Evolutionary conservation across 2,888 invertebrate species (phyloP), one percentile per base, ranked within the genome.

Genomic region (Thera obeliscata): DNA sequence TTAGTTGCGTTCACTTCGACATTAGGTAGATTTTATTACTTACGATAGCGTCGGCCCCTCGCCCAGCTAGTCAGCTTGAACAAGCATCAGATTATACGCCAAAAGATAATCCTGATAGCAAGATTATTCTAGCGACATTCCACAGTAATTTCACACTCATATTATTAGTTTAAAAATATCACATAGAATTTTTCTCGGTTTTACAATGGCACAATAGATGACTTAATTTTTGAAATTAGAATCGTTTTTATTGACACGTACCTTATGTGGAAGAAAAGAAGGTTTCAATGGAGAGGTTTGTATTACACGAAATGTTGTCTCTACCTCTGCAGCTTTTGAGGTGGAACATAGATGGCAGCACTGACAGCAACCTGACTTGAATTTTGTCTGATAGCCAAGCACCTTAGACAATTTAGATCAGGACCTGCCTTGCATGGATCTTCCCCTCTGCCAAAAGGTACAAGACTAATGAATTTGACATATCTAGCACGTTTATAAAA

Each of bases 111-210:
- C 89, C 89, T 70, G 87, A 87, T 64, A 90, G 73, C 76, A 87
- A 78, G 80, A 90, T 87, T 81, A 91, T 89, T 78, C 83, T 86
- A 69, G 87, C 88, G 70, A 88, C 83, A 77, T 90, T 91, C 87
- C 87, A 92, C 87, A 90, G 70, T 71, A 91, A 90, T 90, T 92
- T 91, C 56, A 83, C 79, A 78, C 77, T 81, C 89, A 89, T 89
- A 79, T 79, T 88, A 73, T 79, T 88, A 72, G 68, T 61, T 41
- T 56, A 66, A 61, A 67, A 63, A 71, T 58, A 70, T 56, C 64
- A 75, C 75, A 70, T 54, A 58, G 63, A 74, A 73, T 67, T 76
- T 75, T 61, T 64, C 66, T 54, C 6, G 48, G 50, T 22, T 65
- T 69, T 63, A 22, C 50, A 9, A 63, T 59, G 64, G 43, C 65